Conservation (phyloP, 23 tunicate species). For the Ascidia mentula region DNA sequence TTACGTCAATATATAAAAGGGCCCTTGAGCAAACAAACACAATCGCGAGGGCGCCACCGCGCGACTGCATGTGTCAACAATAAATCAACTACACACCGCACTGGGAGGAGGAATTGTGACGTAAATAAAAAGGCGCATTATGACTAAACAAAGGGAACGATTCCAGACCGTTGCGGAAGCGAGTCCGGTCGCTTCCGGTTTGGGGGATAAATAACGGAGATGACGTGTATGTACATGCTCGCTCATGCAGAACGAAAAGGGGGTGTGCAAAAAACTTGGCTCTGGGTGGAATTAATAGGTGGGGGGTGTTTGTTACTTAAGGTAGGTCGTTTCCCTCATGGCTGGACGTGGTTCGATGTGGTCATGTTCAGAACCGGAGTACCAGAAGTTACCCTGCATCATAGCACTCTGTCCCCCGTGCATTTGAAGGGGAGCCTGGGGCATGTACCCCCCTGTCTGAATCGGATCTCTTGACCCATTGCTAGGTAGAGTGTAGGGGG, state of each 20-base stretch:
- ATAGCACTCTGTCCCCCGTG: conserved; percentile 50
- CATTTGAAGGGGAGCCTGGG: conserved; percentile 27
- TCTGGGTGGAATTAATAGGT: not conserved
- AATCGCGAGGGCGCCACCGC: not conserved
- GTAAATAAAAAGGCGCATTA: conserved; percentile 1
- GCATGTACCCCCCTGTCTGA: conserved; percentile 19
- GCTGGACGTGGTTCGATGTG: conserved; percentile 19
- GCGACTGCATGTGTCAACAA: conserved; percentile 1
- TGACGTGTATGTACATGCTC: conserved; percentile 10
- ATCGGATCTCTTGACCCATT: conserved; percentile 16
- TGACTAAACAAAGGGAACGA: conserved; percentile 23
- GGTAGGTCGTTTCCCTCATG: not conserved
- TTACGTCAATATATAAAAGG: not conserved
- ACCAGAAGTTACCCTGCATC: conserved; percentile 71
- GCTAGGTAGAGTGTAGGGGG: conserved; percentile 43
- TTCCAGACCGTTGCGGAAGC: conserved; percentile 35
- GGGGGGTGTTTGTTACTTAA: not conserved
- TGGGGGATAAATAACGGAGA: conserved; percentile 5
- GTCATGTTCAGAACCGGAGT: conserved; percentile 58
- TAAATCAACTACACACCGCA: conserved; percentile 8
- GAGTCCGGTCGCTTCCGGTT: conserved; percentile 18
- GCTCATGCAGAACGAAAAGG: conserved; percentile 2
- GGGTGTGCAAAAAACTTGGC: not conserved
- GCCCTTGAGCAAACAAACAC: conserved; percentile 4
- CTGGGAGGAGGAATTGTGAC: not conserved